Base-by-base conservation (phyloP, 1,140 invertebrate species). In the Globodera rostochiensis region DNA sequence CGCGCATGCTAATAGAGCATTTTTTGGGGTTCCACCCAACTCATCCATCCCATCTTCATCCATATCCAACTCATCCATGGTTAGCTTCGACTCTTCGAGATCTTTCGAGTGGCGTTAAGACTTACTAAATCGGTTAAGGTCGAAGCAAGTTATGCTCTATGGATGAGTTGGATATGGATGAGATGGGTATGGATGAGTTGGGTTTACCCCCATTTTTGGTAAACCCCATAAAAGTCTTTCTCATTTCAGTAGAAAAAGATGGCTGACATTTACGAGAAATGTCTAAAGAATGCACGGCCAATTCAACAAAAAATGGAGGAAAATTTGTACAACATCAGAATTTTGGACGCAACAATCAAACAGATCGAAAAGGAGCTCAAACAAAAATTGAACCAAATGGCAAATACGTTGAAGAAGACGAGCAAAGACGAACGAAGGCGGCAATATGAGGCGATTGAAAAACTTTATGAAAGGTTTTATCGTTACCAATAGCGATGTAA, bases 191-290 rank as follows among this genome's bases (percentile, higher is more conserved):
- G n/a, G n/a, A n/a, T n/a, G n/a, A n/a, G n/a, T n/a, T n/a, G n/a
- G n/a, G n/a, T n/a, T n/a, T n/a, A n/a, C n/a, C n/a, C n/a, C n/a
- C n/a, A n/a, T n/a, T n/a, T n/a, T 36, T 36, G 25, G 25, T 36
- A 36, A 36, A 36, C 25, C 25, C 25, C 25, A 36, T 36, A 36
- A 36, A 36, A 36, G 36, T 36, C 36, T 36, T 36, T 36, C 36
- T 36, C 25, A 36, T 36, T 36, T 36, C 25, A 36, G 2, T 36
- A 36, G 36, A 36, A 19, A 64, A 77, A 71, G 49, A 77, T 71
- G 69, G 69, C 46, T 4, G 77, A 78, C n/a, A 13, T 78, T 47
- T 78, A 78, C 21, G 77, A 78, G 45, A 78, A 78, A 78, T 78
- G 77, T 46, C 25, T 78, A 69, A 78, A 78, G 45, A 78, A 69